phyloP scores from a whole-genome alignment of 2,797 vertebrate genomes.

The Trachops cirrhosus region DNA sequence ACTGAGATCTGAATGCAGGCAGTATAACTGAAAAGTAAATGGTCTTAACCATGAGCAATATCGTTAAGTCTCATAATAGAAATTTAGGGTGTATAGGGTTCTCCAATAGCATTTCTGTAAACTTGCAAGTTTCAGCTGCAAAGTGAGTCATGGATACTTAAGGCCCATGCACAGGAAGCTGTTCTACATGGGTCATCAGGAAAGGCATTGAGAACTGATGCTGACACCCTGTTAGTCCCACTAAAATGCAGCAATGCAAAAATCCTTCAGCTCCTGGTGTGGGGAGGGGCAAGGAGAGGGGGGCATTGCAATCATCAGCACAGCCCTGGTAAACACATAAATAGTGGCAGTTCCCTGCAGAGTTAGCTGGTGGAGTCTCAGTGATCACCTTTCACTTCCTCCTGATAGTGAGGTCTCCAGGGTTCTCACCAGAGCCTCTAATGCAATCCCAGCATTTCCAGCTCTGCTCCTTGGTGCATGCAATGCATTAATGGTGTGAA shows the following conservation, averaged over 20 bases:
- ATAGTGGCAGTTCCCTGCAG: background rate
- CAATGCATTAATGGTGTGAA: slow-evolving; percentile 69
- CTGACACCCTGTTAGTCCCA: background rate
- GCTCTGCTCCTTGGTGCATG: slow-evolving; percentile 65
- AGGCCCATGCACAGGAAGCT: background rate
- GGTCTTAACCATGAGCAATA: background rate
- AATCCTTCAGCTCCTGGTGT: background rate
- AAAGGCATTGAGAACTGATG: slow-evolving; percentile 28
- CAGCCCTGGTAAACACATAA: background rate
- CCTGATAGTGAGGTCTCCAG: slow-evolving; percentile 38
- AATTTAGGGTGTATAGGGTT: background rate
- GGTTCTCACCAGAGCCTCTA: slow-evolving; percentile 57
- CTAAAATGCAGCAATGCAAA: slow-evolving; percentile 37
- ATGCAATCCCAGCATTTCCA: slow-evolving; percentile 43
- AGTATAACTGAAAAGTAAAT: background rate
- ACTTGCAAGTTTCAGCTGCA: background rate
- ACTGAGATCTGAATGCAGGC: background rate
- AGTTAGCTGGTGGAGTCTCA: background rate
- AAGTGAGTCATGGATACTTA: background rate
- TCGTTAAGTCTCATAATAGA: background rate
- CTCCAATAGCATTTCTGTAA: slow-evolving; percentile 2
- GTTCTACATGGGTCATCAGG: slow-evolving; percentile 31
- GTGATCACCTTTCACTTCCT: slow-evolving; percentile 48
- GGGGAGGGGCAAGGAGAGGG: too few species aligned
- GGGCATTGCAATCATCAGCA: slow-evolving; percentile 5